A percentile compares a stretch with the other conserved stretches of the same genome.
Evolutionary conservation across 1,140 invertebrate species (phyloP).

Genomic region (Elysia chlorotica): DNA sequence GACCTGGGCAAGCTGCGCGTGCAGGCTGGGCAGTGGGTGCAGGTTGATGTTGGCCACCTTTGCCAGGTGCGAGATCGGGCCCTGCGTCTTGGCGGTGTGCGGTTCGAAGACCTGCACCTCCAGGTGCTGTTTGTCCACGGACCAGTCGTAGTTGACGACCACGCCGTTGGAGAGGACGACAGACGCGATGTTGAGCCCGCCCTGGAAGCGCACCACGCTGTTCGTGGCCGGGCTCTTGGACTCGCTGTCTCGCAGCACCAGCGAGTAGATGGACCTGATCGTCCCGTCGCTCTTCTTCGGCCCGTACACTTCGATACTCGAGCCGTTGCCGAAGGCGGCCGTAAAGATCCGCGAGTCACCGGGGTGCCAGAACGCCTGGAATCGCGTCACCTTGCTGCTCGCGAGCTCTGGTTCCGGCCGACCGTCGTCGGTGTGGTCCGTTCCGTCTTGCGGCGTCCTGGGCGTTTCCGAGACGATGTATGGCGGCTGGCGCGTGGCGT

Average conservation of each 20-base stretch:
- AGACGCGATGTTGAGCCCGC: conserved; percentile 23
- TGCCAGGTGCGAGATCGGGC: conserved; percentile 27
- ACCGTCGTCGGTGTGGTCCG: not conserved
- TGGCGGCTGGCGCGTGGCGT: not conserved
- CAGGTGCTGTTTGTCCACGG: conserved; percentile 22
- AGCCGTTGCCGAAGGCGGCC: conserved; percentile 23
- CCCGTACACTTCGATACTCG: conserved; percentile 18
- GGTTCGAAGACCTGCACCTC: conserved; percentile 28
- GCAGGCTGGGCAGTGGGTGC: conserved; percentile 19
- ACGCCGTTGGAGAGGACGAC: conserved; percentile 26
- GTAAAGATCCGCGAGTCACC: conserved; percentile 26
- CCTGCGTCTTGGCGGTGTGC: not conserved
- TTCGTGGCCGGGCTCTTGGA: conserved; percentile 5
- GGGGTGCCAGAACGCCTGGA: conserved; percentile 25
- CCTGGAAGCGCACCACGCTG: conserved; percentile 20
- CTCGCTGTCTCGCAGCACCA: no score
- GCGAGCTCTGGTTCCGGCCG: not conserved
- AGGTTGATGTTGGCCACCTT: conserved; percentile 15
- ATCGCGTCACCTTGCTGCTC: conserved; percentile 17
- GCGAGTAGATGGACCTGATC: conserved; percentile 22
- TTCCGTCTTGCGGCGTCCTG: not conserved
- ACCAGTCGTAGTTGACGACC: conserved; percentile 28
- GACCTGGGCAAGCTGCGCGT: no score
- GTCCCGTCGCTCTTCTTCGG: conserved; percentile 29
- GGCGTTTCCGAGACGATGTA: not conserved